These are phyloP conservation scores for Ictidomys tridecemlineatus DNA, from an alignment of 2,113 vertebrate species.

Conservation along the genomic window DNA sequence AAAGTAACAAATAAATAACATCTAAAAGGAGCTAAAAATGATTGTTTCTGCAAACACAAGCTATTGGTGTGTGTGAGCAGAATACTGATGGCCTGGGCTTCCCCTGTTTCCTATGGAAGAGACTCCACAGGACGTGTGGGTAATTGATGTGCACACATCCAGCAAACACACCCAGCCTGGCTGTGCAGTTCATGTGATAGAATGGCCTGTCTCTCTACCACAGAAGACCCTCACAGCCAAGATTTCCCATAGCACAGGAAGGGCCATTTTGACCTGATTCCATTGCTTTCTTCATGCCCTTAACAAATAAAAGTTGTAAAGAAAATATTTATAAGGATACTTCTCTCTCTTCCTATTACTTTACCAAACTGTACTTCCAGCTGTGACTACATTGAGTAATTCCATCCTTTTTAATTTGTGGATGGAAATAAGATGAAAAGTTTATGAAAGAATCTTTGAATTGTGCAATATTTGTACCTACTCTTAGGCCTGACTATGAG, in stretches of 20 bases:
- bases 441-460: background rate
- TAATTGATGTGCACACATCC: conserved; percentile 2
- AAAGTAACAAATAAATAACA: conserved; percentile 60
- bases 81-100: conserved; percentile 41
- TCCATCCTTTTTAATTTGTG: background rate
- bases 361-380: background rate
- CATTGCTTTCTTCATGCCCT: background rate
- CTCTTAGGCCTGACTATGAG: background rate
- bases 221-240: background rate
- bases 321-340: background rate
- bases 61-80: background rate
- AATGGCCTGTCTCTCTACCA: background rate
- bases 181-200: background rate
- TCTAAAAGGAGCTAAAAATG: conserved; percentile 47
- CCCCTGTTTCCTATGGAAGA: background rate
- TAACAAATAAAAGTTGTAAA: background rate
- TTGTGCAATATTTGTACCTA: background rate
- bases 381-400: background rate
- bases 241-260: conserved; percentile 12
- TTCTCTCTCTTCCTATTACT: background rate
- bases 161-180: background rate
- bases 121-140: background rate
- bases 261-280: background rate
- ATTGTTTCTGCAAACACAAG: conserved; percentile 47
- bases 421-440: conserved; percentile 4